Evolutionary conservation across 2,113 vertebrate species (phyloP), one percentile per base, ranked within the genome.

Genomic region (Nycticorax nycticorax): DNA sequence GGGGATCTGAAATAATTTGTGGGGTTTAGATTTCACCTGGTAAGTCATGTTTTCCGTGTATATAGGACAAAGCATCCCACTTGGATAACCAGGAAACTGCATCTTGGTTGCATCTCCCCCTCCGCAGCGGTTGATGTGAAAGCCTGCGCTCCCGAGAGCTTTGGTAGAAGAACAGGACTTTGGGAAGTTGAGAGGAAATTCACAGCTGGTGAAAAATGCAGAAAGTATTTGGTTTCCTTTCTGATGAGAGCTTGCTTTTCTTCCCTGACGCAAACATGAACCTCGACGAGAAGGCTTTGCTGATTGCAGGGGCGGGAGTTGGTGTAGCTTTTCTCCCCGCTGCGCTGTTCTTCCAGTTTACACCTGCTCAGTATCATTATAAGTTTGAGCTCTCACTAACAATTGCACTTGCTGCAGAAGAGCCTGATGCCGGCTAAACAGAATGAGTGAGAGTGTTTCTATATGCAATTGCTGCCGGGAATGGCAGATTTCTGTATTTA

Each of bases 401-500:
- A 82, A 69, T 69, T 89, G 59, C 15, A 27, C 41, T 89, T 82
- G 41, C 66, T 48, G 69, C 39, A 20, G 76, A 37, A 93, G 43
- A 83, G 45, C 8, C 77, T 76, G 47, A n/a, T 85, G 37, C 73
- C 92, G 88, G 53, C 66, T 87, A 64, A 91, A 85, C 7, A 76
- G 72, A 78, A 72, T 3, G 5, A 92, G 56, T 0, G 1, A 83
- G 71, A 8, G 1, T 27, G 21, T 85, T 92, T 93, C 84, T 75
- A 6, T 93, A 45, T 73, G 91, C 35, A 18, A 10, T 93, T 43
- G 91, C 96, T 96, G 50, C 76, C 87, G 86, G 73, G 84, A 91
- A 92, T 23, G 62, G 73, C 89, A 87, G 76, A 87, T 95, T 94
- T 91, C 56, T 81, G 60, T 91, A 68, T 95, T 93, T 88, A 78